phyloP scores from a whole-genome alignment of 2,888 invertebrate genomes.

The Agrotis clavis region DNA sequence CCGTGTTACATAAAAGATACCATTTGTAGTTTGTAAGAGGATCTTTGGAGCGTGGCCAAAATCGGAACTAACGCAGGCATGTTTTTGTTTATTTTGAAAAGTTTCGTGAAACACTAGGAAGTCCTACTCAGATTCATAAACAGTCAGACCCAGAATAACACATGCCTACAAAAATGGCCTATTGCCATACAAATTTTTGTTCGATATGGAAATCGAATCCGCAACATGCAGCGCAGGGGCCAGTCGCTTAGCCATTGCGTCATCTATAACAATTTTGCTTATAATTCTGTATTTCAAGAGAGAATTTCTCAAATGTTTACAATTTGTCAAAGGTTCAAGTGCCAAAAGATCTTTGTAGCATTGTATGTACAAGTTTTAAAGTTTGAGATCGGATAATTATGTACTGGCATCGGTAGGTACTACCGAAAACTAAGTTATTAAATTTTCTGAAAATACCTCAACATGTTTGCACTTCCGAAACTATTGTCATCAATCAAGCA shows the following conservation, averaged over 20 bases:
- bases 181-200: no score
- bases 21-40: not conserved
- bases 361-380: not conserved
- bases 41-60: not conserved
- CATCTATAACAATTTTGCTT: no score
- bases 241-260: no score
- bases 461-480: not conserved
- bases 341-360: not conserved
- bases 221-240: no score
- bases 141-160: no score
- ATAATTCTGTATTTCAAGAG: not conserved
- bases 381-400: no score
- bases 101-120: no score
- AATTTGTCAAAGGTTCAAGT: not conserved
- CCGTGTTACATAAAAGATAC: not conserved
- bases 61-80: not conserved
- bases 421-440: not conserved
- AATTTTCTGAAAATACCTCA: conserved; percentile 3
- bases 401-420: no score
- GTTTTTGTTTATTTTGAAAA: not conserved
- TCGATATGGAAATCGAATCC: no score
- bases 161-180: no score
- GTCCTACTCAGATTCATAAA: no score
- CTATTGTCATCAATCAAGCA: conserved; percentile 30
- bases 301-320: not conserved